Evolutionary conservation across 2,888 invertebrate genomes (phyloP).

Genomic region (Xanthia togata): DNA sequence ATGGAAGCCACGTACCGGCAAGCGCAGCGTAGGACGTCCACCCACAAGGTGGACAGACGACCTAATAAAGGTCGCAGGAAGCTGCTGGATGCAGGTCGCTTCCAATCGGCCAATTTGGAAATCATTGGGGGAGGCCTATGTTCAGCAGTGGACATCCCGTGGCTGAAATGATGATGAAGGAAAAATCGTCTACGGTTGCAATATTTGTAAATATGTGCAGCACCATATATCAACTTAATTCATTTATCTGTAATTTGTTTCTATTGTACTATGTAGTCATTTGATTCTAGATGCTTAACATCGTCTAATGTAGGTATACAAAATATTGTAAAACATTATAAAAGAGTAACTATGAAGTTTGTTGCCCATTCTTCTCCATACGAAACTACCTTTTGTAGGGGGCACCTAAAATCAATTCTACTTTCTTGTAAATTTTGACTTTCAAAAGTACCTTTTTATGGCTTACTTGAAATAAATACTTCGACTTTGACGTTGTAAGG

Average conservation of each 20-base stretch:
- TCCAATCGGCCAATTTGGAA: too few species aligned
- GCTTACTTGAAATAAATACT: neutral
- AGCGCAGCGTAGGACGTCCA: too few species aligned
- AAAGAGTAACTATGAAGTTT: neutral
- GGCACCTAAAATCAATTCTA: neutral
- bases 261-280: too few species aligned
- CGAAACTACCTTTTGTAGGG: neutral
- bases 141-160: too few species aligned
- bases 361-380: neutral
- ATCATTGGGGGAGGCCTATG: too few species aligned
- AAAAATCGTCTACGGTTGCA: neutral
- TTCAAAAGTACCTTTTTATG: neutral
- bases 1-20: too few species aligned
- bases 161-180: too few species aligned
- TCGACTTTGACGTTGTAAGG: neutral
- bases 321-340: neutral
- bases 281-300: too few species aligned
- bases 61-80: too few species aligned
- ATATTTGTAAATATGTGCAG: neutral
- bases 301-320: neutral
- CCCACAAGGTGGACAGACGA: too few species aligned
- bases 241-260: neutral
- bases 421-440: neutral
- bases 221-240: neutral
- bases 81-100: too few species aligned